Evolutionary conservation across 1,140 invertebrate genomes (phyloP).

Genomic region (Drosophila pandora): DNA sequence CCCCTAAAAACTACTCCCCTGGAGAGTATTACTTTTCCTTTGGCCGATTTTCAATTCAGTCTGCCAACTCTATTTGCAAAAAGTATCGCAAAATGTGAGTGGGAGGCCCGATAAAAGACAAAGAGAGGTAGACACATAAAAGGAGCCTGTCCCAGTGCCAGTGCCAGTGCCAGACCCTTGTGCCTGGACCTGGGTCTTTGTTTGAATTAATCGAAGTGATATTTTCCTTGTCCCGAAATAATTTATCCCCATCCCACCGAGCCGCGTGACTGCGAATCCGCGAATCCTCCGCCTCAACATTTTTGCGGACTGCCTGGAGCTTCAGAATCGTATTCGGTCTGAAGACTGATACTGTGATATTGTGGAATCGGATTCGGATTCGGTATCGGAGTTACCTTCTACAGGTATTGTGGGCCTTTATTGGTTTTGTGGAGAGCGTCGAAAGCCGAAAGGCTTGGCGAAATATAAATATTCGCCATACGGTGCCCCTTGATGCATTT

Average conservation of each 20-base stretch:
- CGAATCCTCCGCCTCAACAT: neutral
- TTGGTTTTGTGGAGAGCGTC: slow-evolving; percentile 60
- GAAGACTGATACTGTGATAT: no score
- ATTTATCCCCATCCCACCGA: slow-evolving; percentile 60
- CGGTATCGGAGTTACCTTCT: neutral
- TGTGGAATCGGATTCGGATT: neutral
- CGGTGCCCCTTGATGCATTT: slow-evolving; percentile 73
- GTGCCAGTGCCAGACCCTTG: neutral
- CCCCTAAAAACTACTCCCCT: neutral
- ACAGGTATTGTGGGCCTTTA: slow-evolving; percentile 37
- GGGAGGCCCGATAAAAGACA: slow-evolving; percentile 9
- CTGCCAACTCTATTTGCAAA: slow-evolving; percentile 68
- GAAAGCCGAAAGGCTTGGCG: slow-evolving; percentile 40
- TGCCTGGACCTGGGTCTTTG: slow-evolving; percentile 48
- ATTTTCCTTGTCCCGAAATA: slow-evolving; percentile 82
- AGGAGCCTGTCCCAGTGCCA: neutral
- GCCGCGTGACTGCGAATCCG: slow-evolving; percentile 11
- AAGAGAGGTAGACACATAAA: neutral
- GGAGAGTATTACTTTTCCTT: neutral
- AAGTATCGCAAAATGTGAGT: slow-evolving; percentile 17
- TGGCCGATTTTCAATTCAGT: slow-evolving; percentile 14
- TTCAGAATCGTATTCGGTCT: slow-evolving; percentile 14
- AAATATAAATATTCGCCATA: slow-evolving; percentile 82
- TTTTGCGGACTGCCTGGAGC: slow-evolving; percentile 29
- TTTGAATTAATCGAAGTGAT: slow-evolving; percentile 82